These are phyloP conservation scores for Rugalucina vietnamica DNA, from an alignment of 2,888 invertebrate species.

Conservation along the genomic window DNA sequence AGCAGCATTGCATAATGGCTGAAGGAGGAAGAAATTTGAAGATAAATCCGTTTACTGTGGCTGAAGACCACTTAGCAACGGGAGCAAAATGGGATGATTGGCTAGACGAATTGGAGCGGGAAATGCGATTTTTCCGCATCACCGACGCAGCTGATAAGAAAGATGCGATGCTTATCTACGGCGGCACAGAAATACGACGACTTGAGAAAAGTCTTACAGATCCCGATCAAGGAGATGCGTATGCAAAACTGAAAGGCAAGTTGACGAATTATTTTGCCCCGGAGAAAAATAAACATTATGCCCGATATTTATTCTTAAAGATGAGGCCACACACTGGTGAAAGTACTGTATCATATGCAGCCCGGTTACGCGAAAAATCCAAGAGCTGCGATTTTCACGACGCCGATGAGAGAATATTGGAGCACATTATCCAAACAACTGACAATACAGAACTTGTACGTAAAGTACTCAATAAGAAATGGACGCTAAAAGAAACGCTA, in stretches of 20 bases:
- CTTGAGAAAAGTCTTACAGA: neutral
- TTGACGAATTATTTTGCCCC: neutral
- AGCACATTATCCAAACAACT: slow-evolving; percentile 5
- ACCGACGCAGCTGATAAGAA: neutral
- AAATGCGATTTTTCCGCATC: neutral
- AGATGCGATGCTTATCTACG: no score
- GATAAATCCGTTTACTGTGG: no score
- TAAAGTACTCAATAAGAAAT: neutral
- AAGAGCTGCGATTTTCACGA: neutral
- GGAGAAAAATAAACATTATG: neutral
- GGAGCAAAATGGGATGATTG: neutral
- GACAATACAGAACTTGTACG: neutral
- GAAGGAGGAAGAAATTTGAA: neutral
- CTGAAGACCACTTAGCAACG: neutral
- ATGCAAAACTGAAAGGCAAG: neutral
- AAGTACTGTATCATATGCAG: no score
- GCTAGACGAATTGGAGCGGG: neutral
- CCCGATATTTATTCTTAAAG: neutral
- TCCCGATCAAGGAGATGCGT: neutral
- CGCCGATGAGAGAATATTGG: slow-evolving; percentile 1
- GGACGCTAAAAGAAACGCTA: neutral
- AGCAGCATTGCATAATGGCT: neutral
- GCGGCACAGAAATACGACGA: no score
- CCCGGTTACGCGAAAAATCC: neutral
- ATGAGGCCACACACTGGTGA: no score